phyloP scores from a whole-genome alignment of 2,113 vertebrate species.

The Rhabdornis inornatus region DNA sequence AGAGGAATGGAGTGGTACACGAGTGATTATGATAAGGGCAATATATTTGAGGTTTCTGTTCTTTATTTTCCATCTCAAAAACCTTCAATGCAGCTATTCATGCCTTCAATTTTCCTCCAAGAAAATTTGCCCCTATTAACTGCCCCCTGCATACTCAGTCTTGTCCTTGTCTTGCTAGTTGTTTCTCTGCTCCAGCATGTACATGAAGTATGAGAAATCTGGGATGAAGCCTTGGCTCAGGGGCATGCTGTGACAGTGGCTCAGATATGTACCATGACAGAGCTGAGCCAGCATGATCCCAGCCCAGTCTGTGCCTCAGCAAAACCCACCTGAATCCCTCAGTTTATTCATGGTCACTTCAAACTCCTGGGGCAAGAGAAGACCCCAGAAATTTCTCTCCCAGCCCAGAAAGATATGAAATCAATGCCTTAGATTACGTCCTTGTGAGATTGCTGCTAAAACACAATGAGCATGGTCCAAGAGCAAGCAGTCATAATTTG shows the following conservation, averaged over 20 bases:
- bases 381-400: not conserved
- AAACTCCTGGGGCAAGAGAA: not conserved
- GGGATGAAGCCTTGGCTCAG: not conserved
- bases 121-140: not conserved
- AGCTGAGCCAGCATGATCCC: not conserved
- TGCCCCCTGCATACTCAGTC: not conserved
- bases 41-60: not conserved
- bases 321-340: not conserved
- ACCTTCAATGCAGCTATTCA: not conserved
- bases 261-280: accelerated
- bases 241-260: not conserved
- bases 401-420: not conserved
- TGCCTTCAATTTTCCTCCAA: not conserved
- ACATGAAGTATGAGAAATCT: not conserved
- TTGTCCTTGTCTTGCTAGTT: not conserved
- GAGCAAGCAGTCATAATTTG: not conserved
- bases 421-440: not conserved
- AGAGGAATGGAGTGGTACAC: accelerated
- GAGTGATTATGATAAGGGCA: not conserved
- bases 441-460: not conserved
- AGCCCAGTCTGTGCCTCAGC: not conserved
- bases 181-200: not conserved
- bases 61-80: not conserved
- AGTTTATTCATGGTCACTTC: not conserved
- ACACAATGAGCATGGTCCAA: not conserved